A percentile compares a stretch with the other conserved stretches of the same genome.
These are phyloP conservation scores for Cuculus canorus DNA, from an alignment of 2,797 vertebrate genomes.

Conservation along the genomic window DNA sequence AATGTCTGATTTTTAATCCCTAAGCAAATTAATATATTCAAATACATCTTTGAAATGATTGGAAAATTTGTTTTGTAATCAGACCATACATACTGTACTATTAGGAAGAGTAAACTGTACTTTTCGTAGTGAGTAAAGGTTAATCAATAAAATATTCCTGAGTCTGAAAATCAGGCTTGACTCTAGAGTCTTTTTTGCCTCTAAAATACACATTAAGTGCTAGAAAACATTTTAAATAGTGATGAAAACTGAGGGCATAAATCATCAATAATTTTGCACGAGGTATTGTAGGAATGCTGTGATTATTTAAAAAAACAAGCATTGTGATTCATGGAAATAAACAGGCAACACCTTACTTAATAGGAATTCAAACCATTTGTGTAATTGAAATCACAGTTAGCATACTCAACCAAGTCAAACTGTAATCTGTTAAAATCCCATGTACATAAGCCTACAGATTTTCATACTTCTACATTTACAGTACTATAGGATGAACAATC, in stretches of 20 bases:
- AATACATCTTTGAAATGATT: not conserved
- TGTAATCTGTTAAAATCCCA: not conserved
- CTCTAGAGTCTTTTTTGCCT: not conserved
- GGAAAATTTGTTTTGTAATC: not conserved
- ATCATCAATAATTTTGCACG: not conserved
- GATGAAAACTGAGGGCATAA: not conserved
- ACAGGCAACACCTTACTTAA: not conserved
- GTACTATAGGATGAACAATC: not conserved
- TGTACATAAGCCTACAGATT: not conserved
- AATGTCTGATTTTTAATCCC: not conserved
- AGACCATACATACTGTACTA: not conserved
- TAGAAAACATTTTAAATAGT: not conserved
- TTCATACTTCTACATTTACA: not conserved
- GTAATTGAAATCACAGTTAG: not conserved
- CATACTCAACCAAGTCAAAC: not conserved
- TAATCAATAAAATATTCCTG: not conserved
- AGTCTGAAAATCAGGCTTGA: not conserved
- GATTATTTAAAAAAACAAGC: not conserved
- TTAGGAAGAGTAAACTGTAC: not conserved
- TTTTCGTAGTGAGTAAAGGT: not conserved
- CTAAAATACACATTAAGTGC: not conserved
- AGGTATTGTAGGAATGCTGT: not conserved
- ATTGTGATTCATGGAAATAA: not conserved
- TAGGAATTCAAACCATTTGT: not conserved
- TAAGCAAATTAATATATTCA: not conserved